Evolutionary conservation across 2,797 vertebrate genomes (phyloP), one percentile per base, ranked within the genome.

Genomic region (Xenentodon cancila): DNA sequence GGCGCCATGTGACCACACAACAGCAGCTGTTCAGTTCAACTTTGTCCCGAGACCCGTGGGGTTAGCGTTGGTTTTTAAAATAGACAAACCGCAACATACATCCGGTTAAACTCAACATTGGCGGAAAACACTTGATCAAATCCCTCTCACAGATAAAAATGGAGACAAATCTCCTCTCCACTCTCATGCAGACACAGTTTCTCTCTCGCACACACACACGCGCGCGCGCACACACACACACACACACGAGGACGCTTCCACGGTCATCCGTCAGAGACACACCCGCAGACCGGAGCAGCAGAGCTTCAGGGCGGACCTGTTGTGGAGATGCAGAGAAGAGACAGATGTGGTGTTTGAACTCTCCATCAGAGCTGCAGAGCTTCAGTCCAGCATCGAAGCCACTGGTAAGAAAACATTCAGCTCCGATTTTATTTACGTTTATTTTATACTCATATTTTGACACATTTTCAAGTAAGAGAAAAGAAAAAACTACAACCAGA

Each of bases 311-410:
- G n/a, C 58, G 57, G 58, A 53, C 27, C 77, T 60, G 64, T 53
- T 75, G 76, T 79, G 68, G 83, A 66, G 82, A 91, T 87, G 85
- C 78, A 51, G 73, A 59, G 75, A 61, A 68, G 59, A 62, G 57
- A 30, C n/a, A 43, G 51, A 51, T 48, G 42, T 58, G 60, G 68
- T 60, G 74, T 73, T 42, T 66, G 59, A 55, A 49, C 45, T 57
- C 37, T 60, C 30, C 53, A 18, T 48, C 25, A 12, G 17, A 50
- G 25, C 8, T 27, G 43, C 43, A 48, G n/a, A 64, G 27, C 67
- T 69, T 54, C 63, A 64, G 56, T 17, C 21, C 76, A 78, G 83
- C 25, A 80, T 80, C 80, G 17, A 18, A 25, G 7, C 12, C 32
- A 46, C 57, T 82, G 89, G 92, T 93, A 78, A 79, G 82, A 40